Evolutionary conservation across 2,113 vertebrate genomes (phyloP).

Genomic region (Rattus norvegicus): DNA sequence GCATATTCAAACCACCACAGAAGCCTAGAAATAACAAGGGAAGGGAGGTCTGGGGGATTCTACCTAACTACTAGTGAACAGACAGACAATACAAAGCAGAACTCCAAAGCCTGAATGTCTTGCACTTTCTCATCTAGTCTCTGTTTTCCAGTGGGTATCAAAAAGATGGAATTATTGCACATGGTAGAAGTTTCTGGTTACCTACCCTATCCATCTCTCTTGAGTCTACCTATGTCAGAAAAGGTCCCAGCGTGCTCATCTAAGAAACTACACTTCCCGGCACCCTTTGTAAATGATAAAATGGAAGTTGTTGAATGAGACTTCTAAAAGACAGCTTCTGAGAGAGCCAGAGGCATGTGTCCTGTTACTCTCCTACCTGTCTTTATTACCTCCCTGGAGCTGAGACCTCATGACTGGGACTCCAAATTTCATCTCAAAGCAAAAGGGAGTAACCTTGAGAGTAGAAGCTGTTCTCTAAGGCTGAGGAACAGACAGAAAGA

Average conservation of each 20-base stretch:
- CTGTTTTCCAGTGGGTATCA: background rate
- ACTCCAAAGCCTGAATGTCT: background rate
- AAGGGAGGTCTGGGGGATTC: background rate
- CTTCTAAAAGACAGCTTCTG: background rate
- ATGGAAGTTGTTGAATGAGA: background rate
- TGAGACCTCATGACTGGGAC: background rate
- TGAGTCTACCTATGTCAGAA: background rate
- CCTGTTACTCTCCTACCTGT: background rate
- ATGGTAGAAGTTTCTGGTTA: background rate
- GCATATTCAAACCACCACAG: too few relatives aligned
- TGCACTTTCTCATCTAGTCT: background rate
- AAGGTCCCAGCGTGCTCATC: background rate
- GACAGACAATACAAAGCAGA: background rate
- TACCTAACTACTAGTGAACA: too few relatives aligned
- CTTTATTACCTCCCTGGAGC: background rate
- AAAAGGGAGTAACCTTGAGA: background rate
- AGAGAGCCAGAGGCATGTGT: background rate
- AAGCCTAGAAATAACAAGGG: background rate
- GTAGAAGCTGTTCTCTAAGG: background rate
- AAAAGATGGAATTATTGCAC: background rate
- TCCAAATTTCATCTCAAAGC: background rate
- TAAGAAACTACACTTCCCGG: slow-evolving; percentile 28
- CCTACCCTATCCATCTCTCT: background rate
- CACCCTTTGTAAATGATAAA: background rate
- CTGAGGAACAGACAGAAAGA: background rate